Evolutionary conservation across 2,888 invertebrate species (phyloP), one percentile per base, ranked within the genome.

Genomic region (Rhyacophila evoluta): DNA sequence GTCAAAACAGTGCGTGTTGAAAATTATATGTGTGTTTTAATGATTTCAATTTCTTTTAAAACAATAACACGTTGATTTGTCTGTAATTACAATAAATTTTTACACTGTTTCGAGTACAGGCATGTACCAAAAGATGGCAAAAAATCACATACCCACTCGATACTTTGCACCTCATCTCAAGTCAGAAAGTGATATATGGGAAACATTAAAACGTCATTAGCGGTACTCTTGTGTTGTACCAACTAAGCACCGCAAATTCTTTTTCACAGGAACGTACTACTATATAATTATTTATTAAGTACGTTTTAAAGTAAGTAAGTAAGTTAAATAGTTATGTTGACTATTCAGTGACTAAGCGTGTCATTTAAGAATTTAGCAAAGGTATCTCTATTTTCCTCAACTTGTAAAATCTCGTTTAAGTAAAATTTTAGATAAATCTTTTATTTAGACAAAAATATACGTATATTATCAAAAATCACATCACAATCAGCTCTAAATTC

Each of bases 131-230:
- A n/a, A 8, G 55, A 8, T 55, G 55, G 55, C 55, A 55, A 55
- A 55, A 55, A 55, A 55, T 4, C 25, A 55, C 8, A 55, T 25
- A 55, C 25, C 25, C 19, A 25, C 55, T 55, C 19, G 19, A 55
- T 72, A 36, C 27, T 72, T 72, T 72, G 19, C 72, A 36, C 72
- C 72, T 72, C 72, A 36, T 72, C 33, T 55, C 55, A 36, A 37
- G 33, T 36, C 72, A 37, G 73, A 73, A 73, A 73, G 41, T 73
- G 73, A 73, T 79, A 79, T 79, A 79, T 79, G 75, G 69, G 27
- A 33, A 72, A 73, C 79, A 79, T 79, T 79, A 79, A 79, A 79
- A 79, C 68, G 76, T 79, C 79, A 77, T 79, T 79, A 79, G 77
- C 74, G 79, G 72, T 71, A 19, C 67, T 33, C 39, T 55, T 55